These are phyloP conservation scores for Lithophane ornitopus DNA, from an alignment of 2,888 invertebrate species.

Conservation along the genomic window DNA sequence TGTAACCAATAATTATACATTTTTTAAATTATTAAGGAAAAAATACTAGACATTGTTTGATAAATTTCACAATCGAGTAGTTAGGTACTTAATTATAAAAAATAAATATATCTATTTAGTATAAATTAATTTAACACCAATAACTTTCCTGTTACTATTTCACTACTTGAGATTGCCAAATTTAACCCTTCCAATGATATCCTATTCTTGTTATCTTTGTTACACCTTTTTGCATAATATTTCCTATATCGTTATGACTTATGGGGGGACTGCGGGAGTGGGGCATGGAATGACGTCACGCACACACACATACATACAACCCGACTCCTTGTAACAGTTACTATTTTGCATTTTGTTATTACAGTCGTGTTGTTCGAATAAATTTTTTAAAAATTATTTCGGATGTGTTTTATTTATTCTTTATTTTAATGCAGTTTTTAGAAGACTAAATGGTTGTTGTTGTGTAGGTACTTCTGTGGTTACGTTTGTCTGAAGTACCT, in stretches of 20 bases:
- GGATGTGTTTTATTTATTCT: slow-evolving; percentile 54
- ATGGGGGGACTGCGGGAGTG: slow-evolving; percentile 69
- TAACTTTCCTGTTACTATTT: slow-evolving; percentile 79
- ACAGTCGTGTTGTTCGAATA: slow-evolving; percentile 89
- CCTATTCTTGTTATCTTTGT: slow-evolving; percentile 83
- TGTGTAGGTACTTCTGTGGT: not conserved
- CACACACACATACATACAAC: slow-evolving; percentile 71
- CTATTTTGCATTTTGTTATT: slow-evolving; percentile 90
- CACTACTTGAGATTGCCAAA: slow-evolving; percentile 85
- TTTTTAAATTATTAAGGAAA: slow-evolving; percentile 69
- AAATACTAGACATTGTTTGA: slow-evolving; percentile 76
- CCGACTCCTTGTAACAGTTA: slow-evolving; percentile 83
- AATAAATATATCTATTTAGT: slow-evolving; percentile 71
- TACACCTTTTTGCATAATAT: slow-evolving; percentile 75
- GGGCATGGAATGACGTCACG: slow-evolving; percentile 70
- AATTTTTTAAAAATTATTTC: slow-evolving; percentile 77
- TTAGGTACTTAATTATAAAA: slow-evolving; percentile 81
- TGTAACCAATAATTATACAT: slow-evolving; percentile 72
- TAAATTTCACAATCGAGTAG: slow-evolving; percentile 82
- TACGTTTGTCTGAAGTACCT: not conserved
- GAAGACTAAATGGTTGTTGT: not conserved
- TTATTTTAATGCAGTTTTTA: not conserved
- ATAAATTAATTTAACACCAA: slow-evolving; percentile 77
- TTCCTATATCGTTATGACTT: slow-evolving; percentile 60
- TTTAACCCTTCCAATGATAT: slow-evolving; percentile 80